A percentile compares a stretch with the other conserved stretches of the same genome.
phyloP scores from a whole-genome alignment of 2,113 vertebrate species.

The Falcunculus frontatus region DNA sequence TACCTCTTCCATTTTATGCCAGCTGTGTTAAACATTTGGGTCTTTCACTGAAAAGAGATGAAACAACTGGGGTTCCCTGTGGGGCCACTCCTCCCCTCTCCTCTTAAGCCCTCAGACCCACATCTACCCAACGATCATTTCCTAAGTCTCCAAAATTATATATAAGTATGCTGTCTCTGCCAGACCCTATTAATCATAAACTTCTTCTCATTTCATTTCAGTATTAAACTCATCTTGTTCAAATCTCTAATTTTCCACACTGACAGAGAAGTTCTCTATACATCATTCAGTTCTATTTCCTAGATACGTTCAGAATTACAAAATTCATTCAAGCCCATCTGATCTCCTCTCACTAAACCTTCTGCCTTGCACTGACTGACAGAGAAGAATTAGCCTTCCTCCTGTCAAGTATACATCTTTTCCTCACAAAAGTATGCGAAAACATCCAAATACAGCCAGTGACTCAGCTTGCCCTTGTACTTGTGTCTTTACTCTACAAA shows the following conservation, averaged over 20 bases:
- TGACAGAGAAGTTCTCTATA: constrained; percentile 55
- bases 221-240: constrained; percentile 56
- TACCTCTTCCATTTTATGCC: background rate
- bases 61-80: background rate
- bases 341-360: constrained; percentile 40
- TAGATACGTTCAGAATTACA: constrained; percentile 44
- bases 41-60: background rate
- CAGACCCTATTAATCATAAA: constrained; percentile 45
- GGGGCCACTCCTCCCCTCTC: background rate
- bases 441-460: constrained; percentile 32
- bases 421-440: background rate
- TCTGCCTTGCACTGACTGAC: constrained; percentile 28
- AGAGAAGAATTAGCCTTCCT: constrained; percentile 43
- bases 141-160: constrained; percentile 38
- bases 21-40: background rate
- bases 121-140: constrained; percentile 19
- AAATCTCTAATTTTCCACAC: constrained; percentile 64
- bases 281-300: constrained; percentile 56
- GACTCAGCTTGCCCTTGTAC: constrained; percentile 28
- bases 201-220: constrained; percentile 42
- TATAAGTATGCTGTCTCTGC: constrained; percentile 24
- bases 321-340: constrained; percentile 50
- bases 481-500: background rate
- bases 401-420: background rate
- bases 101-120: background rate